A percentile compares a stretch with the other conserved stretches of the same genome.
These are phyloP conservation scores for Beroe forskalii DNA, from an alignment of 37 sponge, comb jelly and placozoan genomes.

Conservation along the genomic window DNA sequence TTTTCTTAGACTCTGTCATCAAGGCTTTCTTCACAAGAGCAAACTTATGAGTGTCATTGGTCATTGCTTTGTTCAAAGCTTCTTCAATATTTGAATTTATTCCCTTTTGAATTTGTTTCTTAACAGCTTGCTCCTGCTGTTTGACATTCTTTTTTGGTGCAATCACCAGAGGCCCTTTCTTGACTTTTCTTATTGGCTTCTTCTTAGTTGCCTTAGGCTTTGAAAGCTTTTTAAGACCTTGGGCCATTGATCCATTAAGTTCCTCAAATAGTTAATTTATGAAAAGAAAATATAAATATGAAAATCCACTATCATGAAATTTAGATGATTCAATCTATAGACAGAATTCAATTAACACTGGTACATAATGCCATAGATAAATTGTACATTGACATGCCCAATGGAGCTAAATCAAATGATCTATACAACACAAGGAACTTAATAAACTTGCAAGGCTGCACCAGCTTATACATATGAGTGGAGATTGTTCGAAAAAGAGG, in stretches of 20 bases:
- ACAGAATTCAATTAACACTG: too few species aligned
- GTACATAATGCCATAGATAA: too few species aligned
- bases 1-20: constrained; percentile 6
- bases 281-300: background rate
- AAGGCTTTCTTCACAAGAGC: constrained; percentile 44
- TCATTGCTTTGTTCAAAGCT: constrained; percentile 44
- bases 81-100: constrained; percentile 60
- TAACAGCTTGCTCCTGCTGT: constrained; percentile 7
- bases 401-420: too few species aligned
- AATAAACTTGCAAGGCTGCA: too few species aligned
- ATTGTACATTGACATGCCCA: too few species aligned
- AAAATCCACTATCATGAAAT: background rate
- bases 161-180: background rate
- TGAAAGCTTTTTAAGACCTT: constrained; percentile 16
- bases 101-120: constrained; percentile 47
- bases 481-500: too few species aligned
- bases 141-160: constrained; percentile 25
- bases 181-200: background rate
- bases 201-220: constrained; percentile 12
- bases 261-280: background rate
- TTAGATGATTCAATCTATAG: too few species aligned
- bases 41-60: constrained; percentile 45
- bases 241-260: constrained; percentile 28
- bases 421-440: too few species aligned
- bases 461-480: too few species aligned